Conservation (phyloP, 2,888 invertebrate species). For the Drosophila emarginata region DNA sequence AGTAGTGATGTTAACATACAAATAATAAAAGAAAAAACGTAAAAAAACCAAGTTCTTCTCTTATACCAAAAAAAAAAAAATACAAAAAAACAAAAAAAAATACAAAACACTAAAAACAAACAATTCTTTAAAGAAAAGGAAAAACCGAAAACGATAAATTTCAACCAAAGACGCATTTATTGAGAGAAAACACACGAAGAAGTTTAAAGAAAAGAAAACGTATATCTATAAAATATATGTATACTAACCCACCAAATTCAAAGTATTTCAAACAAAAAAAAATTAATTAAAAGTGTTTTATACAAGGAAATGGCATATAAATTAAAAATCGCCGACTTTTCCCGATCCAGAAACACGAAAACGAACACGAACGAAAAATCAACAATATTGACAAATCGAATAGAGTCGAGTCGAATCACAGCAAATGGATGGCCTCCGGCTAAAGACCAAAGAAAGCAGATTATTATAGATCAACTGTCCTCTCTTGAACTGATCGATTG, state of each 20-base stretch:
- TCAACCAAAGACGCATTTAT: constrained; percentile 30
- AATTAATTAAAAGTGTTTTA: not conserved
- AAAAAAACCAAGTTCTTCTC: constrained; percentile 21
- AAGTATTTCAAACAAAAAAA: constrained; percentile 64
- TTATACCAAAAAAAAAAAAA: constrained; percentile 58
- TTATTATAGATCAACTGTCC: constrained; percentile 2
- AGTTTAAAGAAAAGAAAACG: constrained; percentile 62
- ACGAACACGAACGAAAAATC: not conserved
- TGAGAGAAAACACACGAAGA: constrained; percentile 51
- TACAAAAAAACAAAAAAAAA: constrained; percentile 48
- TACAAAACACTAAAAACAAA: constrained; percentile 18
- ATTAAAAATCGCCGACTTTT: constrained; percentile 4
- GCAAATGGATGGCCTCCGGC: constrained; percentile 1
- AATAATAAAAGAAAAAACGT: constrained; percentile 35
- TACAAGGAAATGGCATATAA: constrained; percentile 3
- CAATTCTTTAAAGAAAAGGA: constrained; percentile 12
- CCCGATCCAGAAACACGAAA: constrained; percentile 3
- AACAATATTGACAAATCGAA: not conserved
- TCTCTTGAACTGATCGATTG: constrained; percentile 6
- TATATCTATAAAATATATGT: constrained; percentile 67
- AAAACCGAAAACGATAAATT: constrained; percentile 20
- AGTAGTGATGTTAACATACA: constrained; percentile 75
- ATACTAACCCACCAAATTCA: constrained; percentile 79
- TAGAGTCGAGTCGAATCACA: constrained; percentile 2
- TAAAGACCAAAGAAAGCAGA: constrained; percentile 11